Conservation (phyloP, 2,797 vertebrate genomes). For the Setipinna tenuifilis region DNA sequence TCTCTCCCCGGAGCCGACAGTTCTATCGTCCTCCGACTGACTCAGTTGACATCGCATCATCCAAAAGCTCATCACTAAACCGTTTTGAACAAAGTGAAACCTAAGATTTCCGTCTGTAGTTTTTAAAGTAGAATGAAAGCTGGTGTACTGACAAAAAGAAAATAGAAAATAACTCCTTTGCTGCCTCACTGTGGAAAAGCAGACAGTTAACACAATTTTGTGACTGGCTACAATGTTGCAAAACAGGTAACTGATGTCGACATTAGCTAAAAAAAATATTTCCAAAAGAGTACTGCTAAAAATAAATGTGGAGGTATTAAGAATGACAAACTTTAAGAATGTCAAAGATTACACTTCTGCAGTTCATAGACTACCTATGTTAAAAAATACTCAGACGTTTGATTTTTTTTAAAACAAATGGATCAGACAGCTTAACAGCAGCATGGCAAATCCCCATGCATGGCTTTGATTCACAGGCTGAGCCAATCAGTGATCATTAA, state of each 20-base stretch:
- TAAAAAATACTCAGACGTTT: too few relatives aligned
- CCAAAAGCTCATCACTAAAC: neutral
- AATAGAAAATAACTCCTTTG: neutral
- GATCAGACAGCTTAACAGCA: neutral
- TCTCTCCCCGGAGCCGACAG: slow-evolving; percentile 51
- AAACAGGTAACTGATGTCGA: neutral
- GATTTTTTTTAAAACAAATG: too few relatives aligned
- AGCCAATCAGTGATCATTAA: neutral
- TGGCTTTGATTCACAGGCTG: neutral
- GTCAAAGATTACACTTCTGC: too few relatives aligned
- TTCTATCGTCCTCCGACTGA: slow-evolving; percentile 46
- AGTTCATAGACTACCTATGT: too few relatives aligned
- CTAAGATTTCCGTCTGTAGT: too few relatives aligned
- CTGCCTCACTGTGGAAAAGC: neutral
- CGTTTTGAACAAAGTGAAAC: neutral
- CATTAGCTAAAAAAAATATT: neutral
- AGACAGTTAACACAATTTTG: neutral
- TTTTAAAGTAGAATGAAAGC: neutral
- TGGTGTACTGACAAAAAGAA: neutral
- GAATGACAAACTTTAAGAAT: too few relatives aligned
- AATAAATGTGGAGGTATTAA: too few relatives aligned
- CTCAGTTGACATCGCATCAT: slow-evolving; percentile 43
- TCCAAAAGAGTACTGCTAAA: neutral
- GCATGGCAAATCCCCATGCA: neutral
- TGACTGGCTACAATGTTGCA: neutral